A percentile compares a stretch with the other conserved stretches of the same genome.
Evolutionary conservation across 2,797 vertebrate genomes (phyloP).

Genomic region (Podarcis siculus): DNA sequence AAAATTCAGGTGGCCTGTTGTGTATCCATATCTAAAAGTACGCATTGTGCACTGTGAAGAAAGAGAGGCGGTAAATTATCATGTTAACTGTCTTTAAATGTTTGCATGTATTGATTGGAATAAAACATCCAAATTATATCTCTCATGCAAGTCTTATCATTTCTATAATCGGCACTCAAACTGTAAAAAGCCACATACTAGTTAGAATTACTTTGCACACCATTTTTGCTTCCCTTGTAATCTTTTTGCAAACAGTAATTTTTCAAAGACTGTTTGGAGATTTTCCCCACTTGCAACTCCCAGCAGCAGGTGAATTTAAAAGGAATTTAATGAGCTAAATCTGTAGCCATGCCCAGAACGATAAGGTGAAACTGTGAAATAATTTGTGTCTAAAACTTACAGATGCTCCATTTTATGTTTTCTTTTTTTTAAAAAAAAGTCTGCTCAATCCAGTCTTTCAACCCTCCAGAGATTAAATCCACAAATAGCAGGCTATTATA

Average conservation of each 20-base stretch:
- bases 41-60: neutral
- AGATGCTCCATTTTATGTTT: conserved; percentile 32
- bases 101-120: conserved; percentile 5
- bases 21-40: neutral
- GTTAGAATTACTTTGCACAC: conserved; percentile 57
- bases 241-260: conserved; percentile 65
- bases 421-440: conserved; percentile 27
- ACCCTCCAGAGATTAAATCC: conserved; percentile 25
- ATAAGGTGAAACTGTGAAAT: conserved; percentile 44
- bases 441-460: conserved; percentile 25
- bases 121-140: neutral
- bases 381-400: conserved; percentile 45
- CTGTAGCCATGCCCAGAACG: conserved; percentile 45
- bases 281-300: conserved; percentile 39
- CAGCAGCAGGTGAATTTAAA: conserved; percentile 57
- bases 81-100: conserved; percentile 11
- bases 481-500: conserved; percentile 34
- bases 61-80: conserved; percentile 24
- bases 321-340: conserved; percentile 64
- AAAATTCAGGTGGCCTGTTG: neutral
- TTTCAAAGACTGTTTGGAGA: conserved; percentile 63
- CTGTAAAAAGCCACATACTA: conserved; percentile 30
- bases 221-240: conserved; percentile 51
- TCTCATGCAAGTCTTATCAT: conserved; percentile 18
- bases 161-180: conserved; percentile 41